Evolutionary conservation across 2,888 invertebrate species (phyloP).

Genomic region (Gastrophysa polygoni): DNA sequence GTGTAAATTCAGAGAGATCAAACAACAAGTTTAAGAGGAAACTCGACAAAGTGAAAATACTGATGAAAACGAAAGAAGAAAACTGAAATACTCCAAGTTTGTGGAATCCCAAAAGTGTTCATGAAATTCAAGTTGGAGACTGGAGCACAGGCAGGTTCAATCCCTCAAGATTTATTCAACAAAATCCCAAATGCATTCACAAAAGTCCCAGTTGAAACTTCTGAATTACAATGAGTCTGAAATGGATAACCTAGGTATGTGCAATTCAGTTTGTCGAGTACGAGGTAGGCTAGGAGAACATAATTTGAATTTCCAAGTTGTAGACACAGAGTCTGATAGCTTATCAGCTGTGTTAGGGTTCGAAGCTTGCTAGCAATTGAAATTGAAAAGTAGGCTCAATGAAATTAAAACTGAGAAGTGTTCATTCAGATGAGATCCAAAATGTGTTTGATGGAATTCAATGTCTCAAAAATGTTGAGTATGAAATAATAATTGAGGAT

Average conservation of each 20-base stretch:
- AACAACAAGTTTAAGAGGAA: slow-evolving; percentile 4
- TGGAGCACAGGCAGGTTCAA: background rate
- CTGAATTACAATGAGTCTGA: slow-evolving; percentile 4
- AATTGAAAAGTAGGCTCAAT: slow-evolving; percentile 3
- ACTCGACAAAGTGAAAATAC: background rate
- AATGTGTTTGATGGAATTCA: slow-evolving; percentile 13
- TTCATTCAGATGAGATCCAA: slow-evolving; percentile 3
- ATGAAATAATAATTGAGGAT: slow-evolving; percentile 9
- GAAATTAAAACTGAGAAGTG: slow-evolving; percentile 3
- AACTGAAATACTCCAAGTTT: background rate
- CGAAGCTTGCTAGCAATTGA: background rate
- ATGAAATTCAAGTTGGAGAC: slow-evolving; percentile 6
- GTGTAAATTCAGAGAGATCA: background rate
- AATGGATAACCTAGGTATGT: slow-evolving; percentile 6
- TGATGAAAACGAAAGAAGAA: background rate
- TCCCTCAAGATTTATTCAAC: slow-evolving; percentile 2
- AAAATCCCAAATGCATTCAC: slow-evolving; percentile 1
- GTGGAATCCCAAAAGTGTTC: background rate
- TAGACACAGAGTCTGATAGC: background rate
- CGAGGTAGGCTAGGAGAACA: background rate
- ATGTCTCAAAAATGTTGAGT: slow-evolving; percentile 4
- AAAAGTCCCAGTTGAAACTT: slow-evolving; percentile 1
- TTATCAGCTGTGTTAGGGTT: background rate
- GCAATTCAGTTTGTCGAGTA: background rate
- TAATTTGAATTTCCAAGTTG: slow-evolving; percentile 2